These are phyloP conservation scores for Eremophila alpestris DNA, from an alignment of 2,797 vertebrate genomes.

Conservation along the genomic window DNA sequence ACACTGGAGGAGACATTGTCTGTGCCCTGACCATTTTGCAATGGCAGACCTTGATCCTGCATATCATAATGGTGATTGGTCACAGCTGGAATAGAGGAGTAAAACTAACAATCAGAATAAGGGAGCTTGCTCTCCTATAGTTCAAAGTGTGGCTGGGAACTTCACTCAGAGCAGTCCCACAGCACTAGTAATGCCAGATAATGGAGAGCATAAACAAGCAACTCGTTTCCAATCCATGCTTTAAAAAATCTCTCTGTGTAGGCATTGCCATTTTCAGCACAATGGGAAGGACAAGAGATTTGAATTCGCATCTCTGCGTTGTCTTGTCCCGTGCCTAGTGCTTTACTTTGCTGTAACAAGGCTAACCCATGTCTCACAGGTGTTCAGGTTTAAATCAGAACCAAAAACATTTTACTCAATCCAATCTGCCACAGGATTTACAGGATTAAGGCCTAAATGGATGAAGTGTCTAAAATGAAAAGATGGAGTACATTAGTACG, in stretches of 20 bases:
- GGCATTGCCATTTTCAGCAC: not conserved
- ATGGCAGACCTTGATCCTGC: not conserved
- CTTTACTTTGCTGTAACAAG: not conserved
- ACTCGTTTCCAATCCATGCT: not conserved
- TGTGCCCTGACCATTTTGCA: not conserved
- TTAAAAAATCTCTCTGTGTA: not conserved
- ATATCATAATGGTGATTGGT: not conserved
- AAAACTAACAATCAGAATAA: not conserved
- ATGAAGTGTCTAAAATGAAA: constrained; percentile 3
- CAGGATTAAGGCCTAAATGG: constrained; percentile 43
- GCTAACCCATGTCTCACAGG: not conserved
- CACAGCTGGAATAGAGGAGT: not conserved
- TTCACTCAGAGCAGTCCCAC: not conserved
- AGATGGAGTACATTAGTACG: not conserved
- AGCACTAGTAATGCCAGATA: not conserved
- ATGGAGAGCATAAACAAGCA: not conserved
- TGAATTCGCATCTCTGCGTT: not conserved
- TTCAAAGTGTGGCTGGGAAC: not conserved
- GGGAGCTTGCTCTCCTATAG: not conserved
- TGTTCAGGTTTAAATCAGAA: not conserved
- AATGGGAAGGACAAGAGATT: not conserved
- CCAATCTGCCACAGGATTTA: not conserved
- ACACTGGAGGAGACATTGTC: not conserved
- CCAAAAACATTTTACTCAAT: not conserved
- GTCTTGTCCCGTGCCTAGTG: not conserved